Evolutionary conservation across 1,140 invertebrate genomes (phyloP).

Genomic region (Brachionus angularis): DNA sequence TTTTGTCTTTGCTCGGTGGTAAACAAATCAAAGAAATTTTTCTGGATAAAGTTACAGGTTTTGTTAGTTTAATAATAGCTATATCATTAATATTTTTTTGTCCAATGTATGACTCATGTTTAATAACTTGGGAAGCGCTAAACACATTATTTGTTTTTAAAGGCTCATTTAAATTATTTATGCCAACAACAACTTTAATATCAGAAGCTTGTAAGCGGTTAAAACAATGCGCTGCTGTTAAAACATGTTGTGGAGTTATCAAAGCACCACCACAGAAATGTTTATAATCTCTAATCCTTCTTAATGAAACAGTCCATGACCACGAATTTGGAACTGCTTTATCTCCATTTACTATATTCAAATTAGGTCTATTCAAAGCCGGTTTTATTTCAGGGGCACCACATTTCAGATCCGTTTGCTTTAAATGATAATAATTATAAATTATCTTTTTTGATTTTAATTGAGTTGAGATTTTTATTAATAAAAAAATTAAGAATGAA

Average conservation of each 20-base stretch:
- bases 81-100: not conserved
- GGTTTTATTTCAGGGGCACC: too few relatives aligned
- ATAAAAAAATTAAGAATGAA: too few relatives aligned
- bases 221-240: constrained; percentile 19
- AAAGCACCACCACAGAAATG: constrained; percentile 23
- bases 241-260: not conserved
- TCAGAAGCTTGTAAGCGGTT: not conserved
- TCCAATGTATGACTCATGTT: not conserved
- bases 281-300: too few relatives aligned
- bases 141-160: not conserved
- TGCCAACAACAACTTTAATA: not conserved
- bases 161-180: constrained; percentile 1
- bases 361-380: too few relatives aligned
- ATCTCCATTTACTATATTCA: too few relatives aligned
- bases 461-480: too few relatives aligned
- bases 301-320: too few relatives aligned
- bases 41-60: not conserved
- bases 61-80: constrained; percentile 4
- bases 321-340: too few relatives aligned
- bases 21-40: not conserved
- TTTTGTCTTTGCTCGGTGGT: not conserved
- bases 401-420: too few relatives aligned
- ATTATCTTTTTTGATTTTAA: too few relatives aligned
- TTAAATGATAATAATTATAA: too few relatives aligned
- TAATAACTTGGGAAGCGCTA: too few relatives aligned